These are phyloP conservation scores for Ictalurus punctatus DNA, from an alignment of 2,113 vertebrate species.

Conservation along the genomic window DNA sequence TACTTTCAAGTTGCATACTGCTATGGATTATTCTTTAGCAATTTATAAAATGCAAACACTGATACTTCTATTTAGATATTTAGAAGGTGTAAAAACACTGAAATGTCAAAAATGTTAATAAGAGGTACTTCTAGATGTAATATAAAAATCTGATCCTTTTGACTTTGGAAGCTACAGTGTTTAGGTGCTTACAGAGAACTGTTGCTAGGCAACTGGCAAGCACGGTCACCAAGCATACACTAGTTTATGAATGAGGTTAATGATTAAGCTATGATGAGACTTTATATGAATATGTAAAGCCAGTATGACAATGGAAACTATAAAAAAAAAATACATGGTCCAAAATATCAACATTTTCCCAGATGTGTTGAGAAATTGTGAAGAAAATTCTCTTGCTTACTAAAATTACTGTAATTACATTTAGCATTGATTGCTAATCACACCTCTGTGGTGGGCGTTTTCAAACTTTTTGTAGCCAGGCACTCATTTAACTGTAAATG, in stretches of 20 bases:
- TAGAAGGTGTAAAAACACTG: not conserved
- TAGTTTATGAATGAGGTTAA: constrained; percentile 12
- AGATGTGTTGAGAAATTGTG: not conserved
- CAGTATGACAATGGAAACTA: not conserved
- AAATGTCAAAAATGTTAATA: not conserved
- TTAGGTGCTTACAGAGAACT: not conserved
- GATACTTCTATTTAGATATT: not conserved
- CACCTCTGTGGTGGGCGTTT: not conserved
- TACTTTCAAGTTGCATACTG: not conserved
- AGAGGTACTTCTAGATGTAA: not conserved
- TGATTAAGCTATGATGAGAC: not conserved
- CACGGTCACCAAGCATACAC: not conserved
- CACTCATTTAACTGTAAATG: not conserved
- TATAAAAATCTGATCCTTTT: not conserved
- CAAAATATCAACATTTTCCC: not conserved
- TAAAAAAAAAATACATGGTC: not conserved
- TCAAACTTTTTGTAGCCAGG: not conserved
- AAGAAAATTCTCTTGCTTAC: not conserved
- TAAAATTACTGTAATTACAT: not conserved
- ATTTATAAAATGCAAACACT: not conserved
- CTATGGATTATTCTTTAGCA: not conserved
- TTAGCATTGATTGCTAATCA: not conserved
- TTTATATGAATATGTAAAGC: not conserved
- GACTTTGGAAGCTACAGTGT: not conserved
- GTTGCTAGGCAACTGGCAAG: constrained; percentile 23